phyloP scores from a whole-genome alignment of 1,140 invertebrate species.

The Myzus persicae region DNA sequence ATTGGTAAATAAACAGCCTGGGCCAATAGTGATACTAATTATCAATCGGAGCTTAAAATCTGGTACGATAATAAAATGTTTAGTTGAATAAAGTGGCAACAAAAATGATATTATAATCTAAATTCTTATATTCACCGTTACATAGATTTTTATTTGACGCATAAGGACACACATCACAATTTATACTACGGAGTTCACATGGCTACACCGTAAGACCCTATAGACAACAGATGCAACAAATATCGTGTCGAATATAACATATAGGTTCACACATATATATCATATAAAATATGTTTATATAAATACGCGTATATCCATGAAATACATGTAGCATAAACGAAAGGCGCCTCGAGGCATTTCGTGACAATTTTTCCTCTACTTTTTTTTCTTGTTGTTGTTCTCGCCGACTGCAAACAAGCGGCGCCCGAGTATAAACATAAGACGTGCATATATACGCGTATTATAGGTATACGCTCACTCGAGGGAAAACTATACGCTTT shows the following conservation, averaged over 20 bases:
- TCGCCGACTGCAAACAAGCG: constrained; percentile 13
- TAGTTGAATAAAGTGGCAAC: background rate
- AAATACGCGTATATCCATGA: background rate
- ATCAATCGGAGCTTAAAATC: background rate
- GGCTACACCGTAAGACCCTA: background rate
- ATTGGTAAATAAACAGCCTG: background rate
- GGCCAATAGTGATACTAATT: background rate
- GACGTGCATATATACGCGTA: background rate
- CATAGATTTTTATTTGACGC: background rate
- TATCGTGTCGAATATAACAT: background rate
- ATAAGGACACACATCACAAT: background rate
- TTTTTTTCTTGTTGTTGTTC: background rate
- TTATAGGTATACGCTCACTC: background rate
- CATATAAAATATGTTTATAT: too few relatives aligned
- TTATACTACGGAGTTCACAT: background rate
- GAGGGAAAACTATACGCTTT: constrained; percentile 42
- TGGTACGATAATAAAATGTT: background rate
- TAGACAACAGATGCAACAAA: constrained; percentile 10
- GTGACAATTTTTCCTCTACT: background rate
- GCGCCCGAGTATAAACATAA: background rate
- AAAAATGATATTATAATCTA: background rate
- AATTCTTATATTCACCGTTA: background rate
- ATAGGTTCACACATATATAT: too few relatives aligned
- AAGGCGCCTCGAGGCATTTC: background rate
- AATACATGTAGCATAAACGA: background rate